Conservation (phyloP, 2,113 vertebrate species). For the Protobothrops mucrosquamatus region DNA sequence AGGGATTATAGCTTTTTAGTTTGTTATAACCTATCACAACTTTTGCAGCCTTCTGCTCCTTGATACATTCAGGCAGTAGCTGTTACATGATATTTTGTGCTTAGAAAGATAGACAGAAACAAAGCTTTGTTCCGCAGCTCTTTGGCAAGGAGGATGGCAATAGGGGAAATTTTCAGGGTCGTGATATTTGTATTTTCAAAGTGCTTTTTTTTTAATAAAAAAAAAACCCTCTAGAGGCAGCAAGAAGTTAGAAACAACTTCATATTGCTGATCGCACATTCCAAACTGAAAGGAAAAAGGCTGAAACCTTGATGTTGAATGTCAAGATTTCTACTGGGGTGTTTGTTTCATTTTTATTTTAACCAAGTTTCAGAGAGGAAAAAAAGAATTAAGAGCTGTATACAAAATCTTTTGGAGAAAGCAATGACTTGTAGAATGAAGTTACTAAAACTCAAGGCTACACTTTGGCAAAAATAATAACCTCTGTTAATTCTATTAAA, state of each 20-base stretch:
- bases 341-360: slow-evolving; percentile 33
- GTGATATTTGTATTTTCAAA: slow-evolving; percentile 67
- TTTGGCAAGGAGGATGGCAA: neutral
- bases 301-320: slow-evolving; percentile 52
- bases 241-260: slow-evolving; percentile 61
- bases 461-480: slow-evolving; percentile 18
- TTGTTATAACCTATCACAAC: slow-evolving; percentile 17
- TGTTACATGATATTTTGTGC: slow-evolving; percentile 48
- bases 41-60: slow-evolving; percentile 35
- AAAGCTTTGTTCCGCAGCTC: slow-evolving; percentile 52
- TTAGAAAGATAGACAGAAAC: slow-evolving; percentile 63
- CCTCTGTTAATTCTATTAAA: slow-evolving; percentile 49
- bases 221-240: slow-evolving; percentile 62
- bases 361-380: slow-evolving; percentile 34
- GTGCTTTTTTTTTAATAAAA: slow-evolving; percentile 34
- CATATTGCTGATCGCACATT: slow-evolving; percentile 59
- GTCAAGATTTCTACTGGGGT: slow-evolving; percentile 58
- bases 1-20: neutral
- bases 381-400: slow-evolving; percentile 51
- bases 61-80: slow-evolving; percentile 45
- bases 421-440: slow-evolving; percentile 42
- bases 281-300: slow-evolving; percentile 50
- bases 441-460: neutral
- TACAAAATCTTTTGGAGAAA: slow-evolving; percentile 24
- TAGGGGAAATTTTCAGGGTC: slow-evolving; percentile 62